phyloP scores from a whole-genome alignment of 2,888 invertebrate genomes.

The Nasonia oneida region DNA sequence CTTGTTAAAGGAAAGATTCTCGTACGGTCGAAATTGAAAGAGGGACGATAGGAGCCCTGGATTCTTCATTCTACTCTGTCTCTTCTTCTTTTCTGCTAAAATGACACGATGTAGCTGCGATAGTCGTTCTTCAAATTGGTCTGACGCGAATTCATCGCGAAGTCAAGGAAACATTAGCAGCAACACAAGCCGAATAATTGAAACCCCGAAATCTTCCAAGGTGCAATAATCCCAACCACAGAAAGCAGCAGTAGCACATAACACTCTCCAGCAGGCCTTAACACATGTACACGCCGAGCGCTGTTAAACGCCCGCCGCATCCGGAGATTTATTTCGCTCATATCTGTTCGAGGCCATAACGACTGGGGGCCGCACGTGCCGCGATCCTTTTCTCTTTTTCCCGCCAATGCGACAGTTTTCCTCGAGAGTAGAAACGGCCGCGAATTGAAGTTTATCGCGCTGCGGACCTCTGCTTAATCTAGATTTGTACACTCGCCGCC shows the following conservation, averaged over 20 bases:
- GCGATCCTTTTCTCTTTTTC: constrained; percentile 57
- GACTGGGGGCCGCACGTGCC: constrained; percentile 33
- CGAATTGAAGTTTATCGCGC: constrained; percentile 48
- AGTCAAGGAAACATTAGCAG: not conserved
- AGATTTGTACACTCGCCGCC: constrained; percentile 34
- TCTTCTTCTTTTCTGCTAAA: not conserved
- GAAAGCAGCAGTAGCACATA: constrained; percentile 20
- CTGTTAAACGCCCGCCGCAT: constrained; percentile 73
- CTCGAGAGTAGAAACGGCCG: constrained; percentile 2
- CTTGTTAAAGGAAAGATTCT: constrained; percentile 46
- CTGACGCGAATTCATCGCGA: no score
- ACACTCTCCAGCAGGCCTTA: constrained; percentile 22
- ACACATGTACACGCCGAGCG: constrained; percentile 59
- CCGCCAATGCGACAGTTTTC: constrained; percentile 55
- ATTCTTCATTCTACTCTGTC: not conserved
- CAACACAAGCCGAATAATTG: not conserved
- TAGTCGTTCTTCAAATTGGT: no score
- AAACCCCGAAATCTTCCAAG: not conserved
- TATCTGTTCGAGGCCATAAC: constrained; percentile 71
- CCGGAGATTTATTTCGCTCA: constrained; percentile 76
- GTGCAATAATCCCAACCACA: not conserved
- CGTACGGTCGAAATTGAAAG: constrained; percentile 30
- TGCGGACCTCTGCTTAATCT: constrained; percentile 10
- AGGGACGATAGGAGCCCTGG: constrained; percentile 1
- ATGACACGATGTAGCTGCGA: not conserved